Conservation (phyloP, 2,888 invertebrate genomes). For the Drosophila silvestris region DNA sequence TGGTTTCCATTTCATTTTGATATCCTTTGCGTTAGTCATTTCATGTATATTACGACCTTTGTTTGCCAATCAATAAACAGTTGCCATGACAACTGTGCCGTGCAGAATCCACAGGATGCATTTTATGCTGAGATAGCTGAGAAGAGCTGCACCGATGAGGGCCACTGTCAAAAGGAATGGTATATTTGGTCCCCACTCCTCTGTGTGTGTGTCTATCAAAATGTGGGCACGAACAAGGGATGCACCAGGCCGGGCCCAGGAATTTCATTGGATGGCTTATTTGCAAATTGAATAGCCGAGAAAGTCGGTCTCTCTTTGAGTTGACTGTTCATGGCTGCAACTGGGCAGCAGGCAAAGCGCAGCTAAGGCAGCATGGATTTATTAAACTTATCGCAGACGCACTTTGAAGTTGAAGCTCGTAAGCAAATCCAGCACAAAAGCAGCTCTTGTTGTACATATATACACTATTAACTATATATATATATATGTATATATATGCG, state of each 20-base stretch:
- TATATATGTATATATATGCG: not conserved
- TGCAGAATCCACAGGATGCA: conserved; percentile 16
- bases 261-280: not conserved
- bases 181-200: not conserved
- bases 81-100: conserved; percentile 30
- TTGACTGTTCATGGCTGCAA: not conserved
- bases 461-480: not conserved
- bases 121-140: conserved; percentile 5
- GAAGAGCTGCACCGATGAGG: conserved; percentile 15
- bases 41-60: not conserved
- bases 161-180: not conserved
- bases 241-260: not conserved
- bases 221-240: not conserved
- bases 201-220: conserved; percentile 9
- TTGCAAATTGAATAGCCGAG: not conserved
- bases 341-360: not conserved
- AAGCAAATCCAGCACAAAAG: conserved; percentile 40
- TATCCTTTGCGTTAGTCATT: conserved; percentile 17
- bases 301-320: not conserved
- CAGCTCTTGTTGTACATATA: conserved; percentile 17
- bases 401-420: conserved; percentile 31
- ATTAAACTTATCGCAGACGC: conserved; percentile 29
- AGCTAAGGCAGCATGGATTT: conserved; percentile 11
- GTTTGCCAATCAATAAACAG: conserved; percentile 24
- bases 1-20: not conserved